Base-by-base conservation (phyloP, 92 coral and sea anemone species). In the Umimayanthus chanpuru region DNA sequence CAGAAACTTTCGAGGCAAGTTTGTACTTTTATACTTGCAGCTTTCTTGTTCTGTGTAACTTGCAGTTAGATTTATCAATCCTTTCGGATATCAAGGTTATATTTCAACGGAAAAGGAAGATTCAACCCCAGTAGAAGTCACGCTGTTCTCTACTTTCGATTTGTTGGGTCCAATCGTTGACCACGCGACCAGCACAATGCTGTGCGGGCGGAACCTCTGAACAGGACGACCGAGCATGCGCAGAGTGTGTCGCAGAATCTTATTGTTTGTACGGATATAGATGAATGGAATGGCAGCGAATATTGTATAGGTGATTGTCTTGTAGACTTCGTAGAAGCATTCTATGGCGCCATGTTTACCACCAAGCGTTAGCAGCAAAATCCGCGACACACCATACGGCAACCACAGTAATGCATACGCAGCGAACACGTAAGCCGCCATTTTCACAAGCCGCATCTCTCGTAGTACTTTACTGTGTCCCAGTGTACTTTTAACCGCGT, bases 261-360 rank as follows among this genome's bases (percentile, higher is more conserved):
- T 82, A 26, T 65, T 82, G 86, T 82, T 82, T 70, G 86, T 82
- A 12, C 77, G 20, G 61, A 82, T 82, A 68, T 82, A 82, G 38
- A 82, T 82, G 11, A 82, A 82, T 0, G 86, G 86, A 67, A 70
- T 82, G 47, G 58, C 76, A 39, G 86, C 77, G 50, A 82, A 82
- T 82, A 82, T 82, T 29, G 77, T 68, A 50, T 82, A 82, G 61
- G 86, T 41, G n/a, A 82, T 43, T 82, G 86, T 82, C 61, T 82
- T 41, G 76, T 82, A 82, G 26, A 43, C 77, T 39, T 82, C 50
- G 15, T 28, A 67, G 77, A 65, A 82, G 12, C 86, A 82, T 9
- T 32, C 77, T 29, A 82, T 28, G 5, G 56, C 38, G 86, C 56
- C 39, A 38, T 41, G 32, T 0, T 40, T 50, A 32, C 50, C 55